Conservation (phyloP, 2,113 vertebrate genomes). For the Oncorhynchus clarkii region DNA sequence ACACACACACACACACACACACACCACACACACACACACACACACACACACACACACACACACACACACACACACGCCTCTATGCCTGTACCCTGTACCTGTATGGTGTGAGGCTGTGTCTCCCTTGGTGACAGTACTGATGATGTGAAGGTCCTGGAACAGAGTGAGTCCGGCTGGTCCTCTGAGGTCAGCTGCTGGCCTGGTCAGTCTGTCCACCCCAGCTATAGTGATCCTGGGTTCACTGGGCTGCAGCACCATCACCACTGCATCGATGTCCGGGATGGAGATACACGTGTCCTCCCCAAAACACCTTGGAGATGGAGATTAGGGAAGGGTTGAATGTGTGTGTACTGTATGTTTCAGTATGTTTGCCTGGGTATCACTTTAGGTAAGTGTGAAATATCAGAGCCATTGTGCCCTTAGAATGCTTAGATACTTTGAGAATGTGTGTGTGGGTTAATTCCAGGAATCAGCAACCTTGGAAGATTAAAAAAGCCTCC, state of each 20-base stretch:
- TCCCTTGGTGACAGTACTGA: conserved; percentile 83
- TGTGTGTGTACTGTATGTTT: neutral
- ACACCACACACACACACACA: too few relatives aligned
- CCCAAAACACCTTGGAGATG: conserved; percentile 85
- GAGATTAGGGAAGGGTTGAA: neutral
- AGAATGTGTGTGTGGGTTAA: neutral
- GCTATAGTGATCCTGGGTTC: conserved; percentile 91
- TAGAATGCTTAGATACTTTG: too few relatives aligned
- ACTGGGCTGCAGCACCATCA: conserved; percentile 92
- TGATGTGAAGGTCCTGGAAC: conserved; percentile 88
- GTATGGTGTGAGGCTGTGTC: conserved; percentile 65
- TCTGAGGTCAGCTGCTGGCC: conserved; percentile 80
- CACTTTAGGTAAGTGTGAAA: too few relatives aligned
- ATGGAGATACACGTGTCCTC: conserved; percentile 94
- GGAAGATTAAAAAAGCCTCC: neutral
- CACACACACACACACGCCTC: neutral
- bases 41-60: too few relatives aligned
- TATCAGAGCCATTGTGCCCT: too few relatives aligned
- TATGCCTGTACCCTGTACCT: conserved; percentile 50
- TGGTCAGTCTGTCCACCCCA: conserved; percentile 84
- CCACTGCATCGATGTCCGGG: conserved; percentile 87
- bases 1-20: too few relatives aligned
- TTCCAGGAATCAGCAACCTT: neutral
- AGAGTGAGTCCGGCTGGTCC: conserved; percentile 77
- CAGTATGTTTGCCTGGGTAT: neutral